Evolutionary conservation across 2,888 invertebrate genomes (phyloP), one percentile per base, ranked within the genome.

Genomic region (Ophion obscuratus): DNA sequence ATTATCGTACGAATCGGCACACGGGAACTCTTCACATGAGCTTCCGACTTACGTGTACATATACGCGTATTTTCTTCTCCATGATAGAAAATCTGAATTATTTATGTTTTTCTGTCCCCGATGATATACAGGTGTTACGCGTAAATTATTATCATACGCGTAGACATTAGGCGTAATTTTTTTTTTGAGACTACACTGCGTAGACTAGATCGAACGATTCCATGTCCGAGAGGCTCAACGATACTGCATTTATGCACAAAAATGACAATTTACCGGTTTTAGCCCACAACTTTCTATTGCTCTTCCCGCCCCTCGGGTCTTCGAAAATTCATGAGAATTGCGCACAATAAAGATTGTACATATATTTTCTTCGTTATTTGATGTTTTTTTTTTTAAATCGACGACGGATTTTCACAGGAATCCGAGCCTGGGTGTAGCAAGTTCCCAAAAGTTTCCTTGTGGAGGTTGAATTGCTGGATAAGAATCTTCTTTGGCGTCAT

Each of bases 31-130:
- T 73, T 76, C 71, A 80, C 67, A 11, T 47, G 47, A 83, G 83
- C 82, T 85, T 85, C 85, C 83, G 66, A 80, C 74, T 73, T 66
- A 80, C 79, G 70, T 79, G 71, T 75, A 84, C 20, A 40, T 68
- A 83, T 66, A 9, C 27, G 9, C 17, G 17, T 31, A 9, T 57
- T 3, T 9, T n/a, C 27, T 71, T 9, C 31, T 20, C 3, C 7
- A 9, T 17, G 6, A 17, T 31, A 40, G 40, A 36, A 61, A 61
- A 73, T 14, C 0, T 36, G 17, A 73, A 17, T 31, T 20, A 20
- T 66, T 17, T 31, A 24, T 66, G 31, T 9, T 20, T 14, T 62
- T 24, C n/a, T 20, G 9, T 17, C 20, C 17, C 6, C 11, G 11
- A 20, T 2, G 20, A 62, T 2, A 40, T 7, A 67, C 53, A 17